Percentiles rank a stretch among this genome's conserved stretches.
phyloP scores from a whole-genome alignment of 37 sponge, comb jelly and placozoan genomes.

The Tethya wilhelma region DNA sequence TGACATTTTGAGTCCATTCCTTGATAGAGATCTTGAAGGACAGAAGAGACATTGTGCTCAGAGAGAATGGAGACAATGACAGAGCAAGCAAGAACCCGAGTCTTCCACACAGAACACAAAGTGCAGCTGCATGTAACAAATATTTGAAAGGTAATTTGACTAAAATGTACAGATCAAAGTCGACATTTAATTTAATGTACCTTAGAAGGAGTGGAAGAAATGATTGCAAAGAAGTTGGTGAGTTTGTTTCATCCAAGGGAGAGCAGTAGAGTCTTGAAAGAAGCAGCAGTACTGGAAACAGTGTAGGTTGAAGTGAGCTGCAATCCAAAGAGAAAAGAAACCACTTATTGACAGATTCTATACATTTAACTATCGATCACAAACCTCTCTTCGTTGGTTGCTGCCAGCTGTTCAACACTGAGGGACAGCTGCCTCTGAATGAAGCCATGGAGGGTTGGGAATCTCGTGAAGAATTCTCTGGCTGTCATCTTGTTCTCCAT shows the following conservation, averaged over 20 bases:
- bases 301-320: constrained; percentile 31
- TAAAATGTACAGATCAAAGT: too few species aligned
- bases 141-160: background rate
- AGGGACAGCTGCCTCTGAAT: constrained; percentile 45
- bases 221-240: constrained; percentile 23
- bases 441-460: constrained; percentile 59
- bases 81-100: constrained; percentile 43
- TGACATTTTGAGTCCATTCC: constrained; percentile 12
- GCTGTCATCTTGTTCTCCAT: constrained; percentile 84
- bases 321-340: background rate
- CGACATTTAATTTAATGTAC: constrained; percentile 19
- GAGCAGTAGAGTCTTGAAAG: constrained; percentile 76
- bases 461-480: constrained; percentile 80
- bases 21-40: constrained; percentile 1
- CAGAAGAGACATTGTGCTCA: background rate
- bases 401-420: constrained; percentile 8
- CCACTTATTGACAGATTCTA: background rate
- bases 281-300: constrained; percentile 73
- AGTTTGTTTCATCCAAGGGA: constrained; percentile 41
- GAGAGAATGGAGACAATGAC: constrained; percentile 36
- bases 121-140: constrained; percentile 25
- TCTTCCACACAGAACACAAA: constrained; percentile 68
- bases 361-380: background rate
- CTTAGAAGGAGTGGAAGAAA: constrained; percentile 58
- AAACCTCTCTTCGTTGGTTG: background rate